Base-by-base conservation (phyloP, 2,888 invertebrate species). In the Pseudococcus longispinus region DNA sequence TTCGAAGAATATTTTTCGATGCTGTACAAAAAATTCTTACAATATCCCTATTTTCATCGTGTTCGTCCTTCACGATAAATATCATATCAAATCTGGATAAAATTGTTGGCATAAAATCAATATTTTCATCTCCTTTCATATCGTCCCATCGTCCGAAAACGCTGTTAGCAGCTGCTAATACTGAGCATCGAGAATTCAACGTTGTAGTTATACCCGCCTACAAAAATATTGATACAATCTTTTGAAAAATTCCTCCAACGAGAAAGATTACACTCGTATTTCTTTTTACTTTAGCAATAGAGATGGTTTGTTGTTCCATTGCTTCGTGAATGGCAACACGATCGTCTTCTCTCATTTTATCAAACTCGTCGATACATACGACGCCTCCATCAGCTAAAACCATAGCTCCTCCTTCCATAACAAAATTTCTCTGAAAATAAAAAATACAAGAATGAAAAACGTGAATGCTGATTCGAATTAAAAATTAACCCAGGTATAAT, bases 51-150 rank as follows among this genome's bases (percentile, higher is more conserved):
- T 92, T 91, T 90, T 96, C 95, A 90, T 98, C 95, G 90, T 99
- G 98, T 89, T 97, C 96, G 91, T 99, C 99, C 91, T 99, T 99
- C 0, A 99, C 97, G 90, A 99, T 97, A 91, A 98, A 99, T 89
- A 99, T 99, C 97, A 98, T 99, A 91, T 99, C 99, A 91, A 99
- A 99, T 91, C 99, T 94, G 0, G 99, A 99, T 87, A 99, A 93
- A 91, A 99, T 99, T n/a, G 99, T 99, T 5, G 99, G 99, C 97
- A 99, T 97, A 91, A 99, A 99, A 91, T 99, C 98, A 88, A 99
- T 99, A 91, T 99, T 99, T 89, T 98, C 97, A 89, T 97, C 98
- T 0, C 98, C 98, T 91, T 98, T 98, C 0, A 96, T 96, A 89
- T 99, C 99, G 91, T 99, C 99, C 99, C 99, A 99, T 20, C 98